phyloP scores from a whole-genome alignment of 2,113 vertebrate species.

The Bubo blakistoni region DNA sequence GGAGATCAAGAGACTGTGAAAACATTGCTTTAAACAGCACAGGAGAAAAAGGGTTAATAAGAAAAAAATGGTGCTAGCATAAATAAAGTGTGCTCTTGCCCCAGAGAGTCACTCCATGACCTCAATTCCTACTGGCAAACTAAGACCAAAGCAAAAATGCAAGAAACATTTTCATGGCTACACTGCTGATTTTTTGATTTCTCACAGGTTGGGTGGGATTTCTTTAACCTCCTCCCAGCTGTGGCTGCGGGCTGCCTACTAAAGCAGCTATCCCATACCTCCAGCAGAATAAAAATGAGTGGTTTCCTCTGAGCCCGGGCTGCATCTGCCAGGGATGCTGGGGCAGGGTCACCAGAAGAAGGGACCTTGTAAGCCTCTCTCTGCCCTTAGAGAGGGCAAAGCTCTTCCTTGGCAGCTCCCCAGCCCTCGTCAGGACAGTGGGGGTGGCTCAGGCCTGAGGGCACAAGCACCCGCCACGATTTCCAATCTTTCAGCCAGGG shows the following conservation, averaged over 20 bases:
- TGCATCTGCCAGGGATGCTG: background rate
- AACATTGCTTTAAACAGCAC: background rate
- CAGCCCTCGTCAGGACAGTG: rapidly evolving
- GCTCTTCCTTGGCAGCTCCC: background rate
- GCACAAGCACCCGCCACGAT: rapidly evolving
- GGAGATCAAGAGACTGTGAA: background rate
- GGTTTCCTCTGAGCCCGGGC: rapidly evolving
- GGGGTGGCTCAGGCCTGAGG: background rate
- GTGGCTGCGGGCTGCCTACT: background rate
- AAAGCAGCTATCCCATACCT: background rate
- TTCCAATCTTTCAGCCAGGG: background rate
- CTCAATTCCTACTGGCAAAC: background rate
- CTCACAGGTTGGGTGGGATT: background rate
- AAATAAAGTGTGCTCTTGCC: background rate
- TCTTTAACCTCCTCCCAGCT: background rate
- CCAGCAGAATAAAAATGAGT: background rate
- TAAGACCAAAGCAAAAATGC: background rate
- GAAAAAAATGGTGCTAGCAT: background rate
- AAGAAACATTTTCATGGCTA: background rate
- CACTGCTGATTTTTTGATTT: background rate
- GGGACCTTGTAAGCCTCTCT: background rate
- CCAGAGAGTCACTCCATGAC: background rate
- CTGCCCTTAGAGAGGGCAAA: background rate
- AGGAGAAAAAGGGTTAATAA: background rate
- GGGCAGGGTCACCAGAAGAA: background rate